Base-by-base conservation (phyloP, 2,113 vertebrate species). In the Oreochromis aureus region DNA sequence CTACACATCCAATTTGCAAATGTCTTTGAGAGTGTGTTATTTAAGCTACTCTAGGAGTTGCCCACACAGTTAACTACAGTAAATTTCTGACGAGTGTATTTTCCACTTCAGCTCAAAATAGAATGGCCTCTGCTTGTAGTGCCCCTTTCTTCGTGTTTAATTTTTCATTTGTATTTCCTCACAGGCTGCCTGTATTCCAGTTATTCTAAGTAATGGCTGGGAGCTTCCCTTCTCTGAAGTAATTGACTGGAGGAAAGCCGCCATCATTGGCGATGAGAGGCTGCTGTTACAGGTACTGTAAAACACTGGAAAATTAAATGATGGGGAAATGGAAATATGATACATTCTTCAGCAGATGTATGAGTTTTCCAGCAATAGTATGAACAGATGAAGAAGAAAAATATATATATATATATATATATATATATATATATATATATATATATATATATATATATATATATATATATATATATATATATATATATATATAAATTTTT, bases 201-300 rank as follows among this genome's bases (percentile, higher is more conserved):
- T 97, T n/a, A 95, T 97, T 19, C 92, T 97, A 82, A 97, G 96
- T 66, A 97, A 97, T 53, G 96, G 97, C 90, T 97, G 97, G 97
- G 97, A 97, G 93, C 94, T 96, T 48, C 96, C 97, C 51, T 97
- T 97, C 93, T 97, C 97, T 13, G 97, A 97, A 85, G 95, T 96
- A 84, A 97, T 97, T 87, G 95, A 97, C 95, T 97, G 97, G 96
- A 96, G 93, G 93, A 97, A 97, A 92, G 96, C 96, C 0, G 96
- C 95, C 69, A 86, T 97, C 90, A 91, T 96, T 7, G 97, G 96
- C 79, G 97, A 97, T 10, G 97, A 97, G 92, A 92, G 96, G 24
- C 94, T 97, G 87, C 93, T 97, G 32, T 79, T 97, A 22, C 97
- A 97, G 97, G 97, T 97, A 55, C n/a, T 51, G 78, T 34, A 46